Conservation (phyloP, 2,797 vertebrate species). For the Remorina albescens region DNA sequence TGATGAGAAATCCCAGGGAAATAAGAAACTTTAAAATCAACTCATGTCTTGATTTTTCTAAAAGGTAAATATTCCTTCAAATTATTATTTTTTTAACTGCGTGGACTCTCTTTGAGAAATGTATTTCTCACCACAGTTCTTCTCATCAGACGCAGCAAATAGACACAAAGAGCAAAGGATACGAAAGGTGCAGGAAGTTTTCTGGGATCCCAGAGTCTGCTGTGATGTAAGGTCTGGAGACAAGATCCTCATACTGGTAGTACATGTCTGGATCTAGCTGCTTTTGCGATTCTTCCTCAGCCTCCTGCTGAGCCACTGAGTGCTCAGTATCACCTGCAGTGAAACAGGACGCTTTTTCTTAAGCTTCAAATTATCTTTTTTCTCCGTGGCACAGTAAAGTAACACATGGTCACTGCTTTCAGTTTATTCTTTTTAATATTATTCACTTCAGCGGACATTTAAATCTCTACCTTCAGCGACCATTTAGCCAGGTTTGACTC, state of each 20-base stretch:
- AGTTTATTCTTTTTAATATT: too few species aligned
- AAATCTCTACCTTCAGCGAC: too few species aligned
- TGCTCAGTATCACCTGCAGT: constrained; percentile 6
- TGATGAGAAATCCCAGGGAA: not conserved
- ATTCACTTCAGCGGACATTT: not conserved
- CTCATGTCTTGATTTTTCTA: not conserved
- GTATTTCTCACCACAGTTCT: too few species aligned
- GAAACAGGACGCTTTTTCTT: not conserved
- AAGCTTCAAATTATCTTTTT: not conserved
- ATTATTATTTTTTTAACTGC: too few species aligned
- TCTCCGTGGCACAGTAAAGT: not conserved
- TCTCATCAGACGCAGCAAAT: too few species aligned
- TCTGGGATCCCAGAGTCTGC: constrained; percentile 83
- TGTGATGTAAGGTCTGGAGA: constrained; percentile 84
- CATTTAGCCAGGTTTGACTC: not conserved
- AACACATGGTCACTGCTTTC: too few species aligned
- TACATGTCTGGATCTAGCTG: constrained; percentile 78
- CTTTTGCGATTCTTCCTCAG: constrained; percentile 15
- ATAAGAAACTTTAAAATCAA: too few species aligned
- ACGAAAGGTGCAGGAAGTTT: constrained; percentile 89
- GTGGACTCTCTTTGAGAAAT: too few species aligned
- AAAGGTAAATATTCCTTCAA: too few species aligned
- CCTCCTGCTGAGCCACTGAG: constrained; percentile 12
- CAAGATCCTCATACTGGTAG: constrained; percentile 86
- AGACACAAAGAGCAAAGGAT: too few species aligned